A percentile compares a stretch with the other conserved stretches of the same genome.
Evolutionary conservation across 2,797 vertebrate species (phyloP).

Genomic region (Darevskia mixta): DNA sequence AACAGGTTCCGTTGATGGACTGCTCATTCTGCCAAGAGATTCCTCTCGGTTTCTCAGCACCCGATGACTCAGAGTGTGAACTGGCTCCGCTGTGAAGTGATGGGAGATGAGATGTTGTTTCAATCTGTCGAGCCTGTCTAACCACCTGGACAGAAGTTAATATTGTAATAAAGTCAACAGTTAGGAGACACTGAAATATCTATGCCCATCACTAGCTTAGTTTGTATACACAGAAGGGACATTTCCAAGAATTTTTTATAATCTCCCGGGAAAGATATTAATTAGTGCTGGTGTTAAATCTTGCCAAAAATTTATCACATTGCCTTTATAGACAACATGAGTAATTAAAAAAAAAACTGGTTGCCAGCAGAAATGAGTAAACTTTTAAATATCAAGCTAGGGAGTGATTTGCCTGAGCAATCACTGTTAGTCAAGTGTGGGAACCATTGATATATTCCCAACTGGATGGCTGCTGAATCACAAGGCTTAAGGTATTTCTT

Average conservation of each 20-base stretch:
- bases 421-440: not conserved
- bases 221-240: not conserved
- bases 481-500: not conserved
- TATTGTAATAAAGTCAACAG: not conserved
- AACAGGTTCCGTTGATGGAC: too few species aligned
- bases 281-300: conserved; percentile 8
- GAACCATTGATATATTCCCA: not conserved
- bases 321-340: not conserved
- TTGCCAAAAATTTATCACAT: not conserved
- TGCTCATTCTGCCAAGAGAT: not conserved
- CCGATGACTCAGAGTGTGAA: not conserved
- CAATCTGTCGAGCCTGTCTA: not conserved
- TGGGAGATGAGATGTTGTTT: too few species aligned
- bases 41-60: too few species aligned
- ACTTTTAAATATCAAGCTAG: not conserved
- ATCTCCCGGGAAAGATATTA: not conserved
- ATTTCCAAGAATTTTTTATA: not conserved
- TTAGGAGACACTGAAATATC: not conserved
- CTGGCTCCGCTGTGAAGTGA: rapidly evolving
- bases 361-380: not conserved
- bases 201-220: not conserved
- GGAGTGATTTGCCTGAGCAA: not conserved
- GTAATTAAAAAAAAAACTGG: conserved; percentile 7
- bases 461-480: not conserved
- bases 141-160: not conserved